phyloP scores from a whole-genome alignment of 2,797 vertebrate genomes.

The Dallia pectoralis region DNA sequence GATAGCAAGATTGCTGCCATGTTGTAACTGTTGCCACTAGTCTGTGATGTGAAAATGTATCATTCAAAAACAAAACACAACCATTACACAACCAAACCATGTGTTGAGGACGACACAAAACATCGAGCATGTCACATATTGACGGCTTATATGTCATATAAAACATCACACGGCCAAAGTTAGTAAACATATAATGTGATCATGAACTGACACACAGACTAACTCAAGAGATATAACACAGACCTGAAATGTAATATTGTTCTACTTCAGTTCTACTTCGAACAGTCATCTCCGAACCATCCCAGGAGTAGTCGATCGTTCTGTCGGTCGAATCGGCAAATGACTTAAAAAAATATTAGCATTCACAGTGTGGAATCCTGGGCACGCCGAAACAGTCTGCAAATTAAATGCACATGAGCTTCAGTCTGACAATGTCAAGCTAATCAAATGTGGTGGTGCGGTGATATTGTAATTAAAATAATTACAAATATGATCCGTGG shows the following conservation, averaged over 20 bases:
- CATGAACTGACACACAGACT: background rate
- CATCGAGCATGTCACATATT: no score
- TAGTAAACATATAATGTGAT: background rate
- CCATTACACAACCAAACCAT: no score
- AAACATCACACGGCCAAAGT: no score
- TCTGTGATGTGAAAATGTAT: background rate
- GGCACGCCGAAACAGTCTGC: slow-evolving; percentile 24
- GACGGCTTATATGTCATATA: no score
- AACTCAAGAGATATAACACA: background rate
- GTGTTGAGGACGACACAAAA: no score
- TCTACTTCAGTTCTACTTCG: background rate
- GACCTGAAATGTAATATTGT: background rate
- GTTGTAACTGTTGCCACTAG: background rate
- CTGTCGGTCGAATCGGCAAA: background rate
- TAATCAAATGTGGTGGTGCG: slow-evolving; percentile 51
- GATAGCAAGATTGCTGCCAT: background rate
- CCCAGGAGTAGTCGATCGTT: background rate
- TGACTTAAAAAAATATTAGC: background rate
- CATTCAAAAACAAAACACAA: no score
- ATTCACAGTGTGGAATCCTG: slow-evolving; percentile 11
- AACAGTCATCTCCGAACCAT: background rate
- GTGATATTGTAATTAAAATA: slow-evolving; percentile 41
- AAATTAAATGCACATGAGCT: slow-evolving; percentile 24
- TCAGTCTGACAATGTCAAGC: slow-evolving; percentile 26
- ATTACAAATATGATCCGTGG: slow-evolving; percentile 50